Evolutionary conservation across 2,888 invertebrate species (phyloP).

Genomic region (Ashinkailepas kermadecensis): DNA sequence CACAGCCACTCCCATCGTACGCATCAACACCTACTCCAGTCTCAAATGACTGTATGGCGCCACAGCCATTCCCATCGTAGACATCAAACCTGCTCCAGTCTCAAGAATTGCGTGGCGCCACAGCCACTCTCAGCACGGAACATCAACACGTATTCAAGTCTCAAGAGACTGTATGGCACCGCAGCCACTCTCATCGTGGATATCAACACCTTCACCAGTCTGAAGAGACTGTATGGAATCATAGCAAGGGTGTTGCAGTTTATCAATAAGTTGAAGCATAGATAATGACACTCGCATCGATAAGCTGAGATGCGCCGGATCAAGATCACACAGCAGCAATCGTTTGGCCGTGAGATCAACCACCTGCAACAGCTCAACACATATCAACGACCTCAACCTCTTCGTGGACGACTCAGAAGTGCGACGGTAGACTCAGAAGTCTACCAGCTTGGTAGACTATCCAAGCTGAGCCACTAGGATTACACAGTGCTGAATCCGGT

Average conservation of each 20-base stretch:
- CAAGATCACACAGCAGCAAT: not conserved
- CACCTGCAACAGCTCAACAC: not conserved
- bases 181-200: too few species aligned
- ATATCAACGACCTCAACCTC: not conserved
- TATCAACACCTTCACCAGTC: too few species aligned
- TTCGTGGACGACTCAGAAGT: slow-evolving; percentile 17
- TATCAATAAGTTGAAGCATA: not conserved
- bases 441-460: slow-evolving; percentile 15
- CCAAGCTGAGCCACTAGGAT: not conserved
- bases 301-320: slow-evolving; percentile 12
- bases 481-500: slow-evolving; percentile 15
- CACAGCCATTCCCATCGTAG: too few species aligned
- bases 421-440: too few species aligned
- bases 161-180: not conserved
- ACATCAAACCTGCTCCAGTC: too few species aligned
- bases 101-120: not conserved
- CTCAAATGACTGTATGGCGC: too few species aligned
- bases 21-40: too few species aligned
- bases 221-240: too few species aligned
- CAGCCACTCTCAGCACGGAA: not conserved
- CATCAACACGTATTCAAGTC: not conserved
- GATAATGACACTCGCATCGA: not conserved
- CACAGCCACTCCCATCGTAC: too few species aligned
- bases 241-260: slow-evolving; percentile 17
- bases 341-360: not conserved